Conservation (phyloP, 2,797 vertebrate genomes). For the Meda fulgida region DNA sequence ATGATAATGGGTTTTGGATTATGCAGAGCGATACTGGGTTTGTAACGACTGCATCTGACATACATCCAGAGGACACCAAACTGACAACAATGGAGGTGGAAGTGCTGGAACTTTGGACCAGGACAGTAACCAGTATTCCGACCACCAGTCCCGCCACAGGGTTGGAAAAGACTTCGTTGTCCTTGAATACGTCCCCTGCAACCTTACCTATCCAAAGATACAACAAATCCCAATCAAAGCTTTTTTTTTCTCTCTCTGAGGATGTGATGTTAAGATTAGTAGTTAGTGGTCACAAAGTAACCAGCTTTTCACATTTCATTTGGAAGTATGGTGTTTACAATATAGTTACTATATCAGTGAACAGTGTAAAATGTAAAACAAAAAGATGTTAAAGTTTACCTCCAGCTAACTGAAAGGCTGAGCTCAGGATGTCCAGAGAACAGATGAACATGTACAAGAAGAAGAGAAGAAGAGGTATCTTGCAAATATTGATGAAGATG, state of each 20-base stretch:
- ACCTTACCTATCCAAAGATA: conserved; percentile 82
- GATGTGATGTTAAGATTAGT: not conserved
- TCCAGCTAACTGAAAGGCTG: conserved; percentile 86
- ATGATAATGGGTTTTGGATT: not conserved
- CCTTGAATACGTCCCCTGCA: conserved; percentile 94
- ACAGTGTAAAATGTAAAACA: not conserved
- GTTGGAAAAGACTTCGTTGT: conserved; percentile 89
- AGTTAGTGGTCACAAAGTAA: not conserved
- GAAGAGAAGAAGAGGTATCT: conserved; percentile 78
- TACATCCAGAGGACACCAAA: conserved; percentile 96
- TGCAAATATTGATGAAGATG: conserved; percentile 70
- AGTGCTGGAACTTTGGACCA: conserved; percentile 97
- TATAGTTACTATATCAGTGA: not conserved
- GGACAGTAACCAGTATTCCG: conserved; percentile 92
- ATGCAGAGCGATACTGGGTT: not conserved
- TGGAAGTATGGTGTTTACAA: not conserved
- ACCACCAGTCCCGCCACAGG: conserved; percentile 94
- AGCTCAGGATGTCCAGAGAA: conserved; percentile 85
- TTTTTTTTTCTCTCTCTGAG: not conserved
- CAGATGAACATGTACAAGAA: conserved; percentile 86
- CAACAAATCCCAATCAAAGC: not conserved
- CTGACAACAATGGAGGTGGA: conserved; percentile 97
- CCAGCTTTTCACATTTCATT: conserved; percentile 2
- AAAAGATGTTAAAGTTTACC: conserved; percentile 67
- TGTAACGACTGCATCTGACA: conserved; percentile 66